phyloP scores from a whole-genome alignment of 1,140 invertebrate genomes.

The Scaptomyza hsui region DNA sequence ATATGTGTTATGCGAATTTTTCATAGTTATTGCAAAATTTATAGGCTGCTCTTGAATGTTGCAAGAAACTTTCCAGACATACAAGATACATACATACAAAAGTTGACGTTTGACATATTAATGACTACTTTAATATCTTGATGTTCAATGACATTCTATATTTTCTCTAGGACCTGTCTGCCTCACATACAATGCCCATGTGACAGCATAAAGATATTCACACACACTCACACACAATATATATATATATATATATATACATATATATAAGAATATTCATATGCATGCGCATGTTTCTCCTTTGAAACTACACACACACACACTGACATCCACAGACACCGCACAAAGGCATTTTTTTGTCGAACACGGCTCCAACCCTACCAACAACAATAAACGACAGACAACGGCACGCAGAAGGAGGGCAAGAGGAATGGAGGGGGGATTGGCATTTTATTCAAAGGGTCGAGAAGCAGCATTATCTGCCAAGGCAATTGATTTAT shows the following conservation, averaged over 20 bases:
- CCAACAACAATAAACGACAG: slow-evolving; percentile 7
- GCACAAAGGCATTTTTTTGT: slow-evolving; percentile 32
- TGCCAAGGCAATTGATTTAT: slow-evolving; percentile 77
- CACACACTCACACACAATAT: slow-evolving; percentile 17
- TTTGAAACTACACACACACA: slow-evolving; percentile 6
- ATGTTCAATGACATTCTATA: slow-evolving; percentile 70
- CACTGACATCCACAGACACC: slow-evolving; percentile 7
- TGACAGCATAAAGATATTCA: slow-evolving; percentile 14
- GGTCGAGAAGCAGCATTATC: slow-evolving; percentile 67
- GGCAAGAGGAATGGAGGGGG: not conserved
- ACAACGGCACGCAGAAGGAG: slow-evolving; percentile 4
- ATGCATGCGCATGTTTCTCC: slow-evolving; percentile 4
- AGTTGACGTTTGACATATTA: slow-evolving; percentile 54
- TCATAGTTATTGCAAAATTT: not conserved
- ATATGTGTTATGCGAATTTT: slow-evolving; percentile 12
- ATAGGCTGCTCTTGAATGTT: slow-evolving; percentile 1
- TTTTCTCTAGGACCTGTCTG: slow-evolving; percentile 58
- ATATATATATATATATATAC: slow-evolving; percentile 6
- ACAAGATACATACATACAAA: slow-evolving; percentile 1
- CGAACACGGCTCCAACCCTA: slow-evolving; percentile 7
- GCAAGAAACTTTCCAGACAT: slow-evolving; percentile 21
- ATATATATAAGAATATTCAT: slow-evolving; percentile 6
- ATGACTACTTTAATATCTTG: slow-evolving; percentile 64
- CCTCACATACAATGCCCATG: slow-evolving; percentile 20
- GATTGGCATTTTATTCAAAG: slow-evolving; percentile 59